Evolutionary conservation across 2,888 invertebrate genomes (phyloP).

Genomic region (Imbricaverruca yamaguchii): DNA sequence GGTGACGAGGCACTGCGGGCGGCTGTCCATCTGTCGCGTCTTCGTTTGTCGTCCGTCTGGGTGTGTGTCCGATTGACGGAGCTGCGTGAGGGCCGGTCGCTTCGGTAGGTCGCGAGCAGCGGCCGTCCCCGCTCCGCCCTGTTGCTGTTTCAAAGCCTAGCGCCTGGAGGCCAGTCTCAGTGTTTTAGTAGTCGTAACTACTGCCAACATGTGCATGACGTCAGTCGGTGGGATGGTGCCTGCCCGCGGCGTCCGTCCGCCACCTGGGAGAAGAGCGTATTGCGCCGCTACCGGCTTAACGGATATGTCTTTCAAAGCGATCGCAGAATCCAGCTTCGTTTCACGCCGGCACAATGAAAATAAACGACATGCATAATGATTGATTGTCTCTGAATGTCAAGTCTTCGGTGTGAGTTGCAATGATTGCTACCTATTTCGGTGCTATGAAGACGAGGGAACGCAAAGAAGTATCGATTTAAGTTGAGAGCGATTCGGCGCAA

Average conservation of each 20-base stretch:
- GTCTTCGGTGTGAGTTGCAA: too few relatives aligned
- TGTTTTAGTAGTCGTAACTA: background rate
- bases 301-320: slow-evolving; percentile 11
- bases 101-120: background rate
- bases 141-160: background rate
- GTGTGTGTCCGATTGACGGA: background rate
- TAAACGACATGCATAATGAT: slow-evolving; percentile 6
- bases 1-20: background rate
- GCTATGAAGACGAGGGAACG: too few relatives aligned
- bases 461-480: too few relatives aligned
- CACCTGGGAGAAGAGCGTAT: too few relatives aligned
- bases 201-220: background rate
- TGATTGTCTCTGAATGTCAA: too few relatives aligned
- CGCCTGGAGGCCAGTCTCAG: slow-evolving; percentile 13
- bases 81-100: too few relatives aligned
- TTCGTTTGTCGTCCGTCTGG: background rate
- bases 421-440: too few relatives aligned
- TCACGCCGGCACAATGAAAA: background rate
- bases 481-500: too few relatives aligned
- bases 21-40: background rate
- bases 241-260: too few relatives aligned
- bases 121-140: background rate
- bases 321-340: background rate
- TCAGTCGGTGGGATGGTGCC: background rate
- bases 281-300: too few relatives aligned